These are phyloP conservation scores for Oryzias dopingdopingensis DNA, from an alignment of 2,797 vertebrate species.

Conservation along the genomic window DNA sequence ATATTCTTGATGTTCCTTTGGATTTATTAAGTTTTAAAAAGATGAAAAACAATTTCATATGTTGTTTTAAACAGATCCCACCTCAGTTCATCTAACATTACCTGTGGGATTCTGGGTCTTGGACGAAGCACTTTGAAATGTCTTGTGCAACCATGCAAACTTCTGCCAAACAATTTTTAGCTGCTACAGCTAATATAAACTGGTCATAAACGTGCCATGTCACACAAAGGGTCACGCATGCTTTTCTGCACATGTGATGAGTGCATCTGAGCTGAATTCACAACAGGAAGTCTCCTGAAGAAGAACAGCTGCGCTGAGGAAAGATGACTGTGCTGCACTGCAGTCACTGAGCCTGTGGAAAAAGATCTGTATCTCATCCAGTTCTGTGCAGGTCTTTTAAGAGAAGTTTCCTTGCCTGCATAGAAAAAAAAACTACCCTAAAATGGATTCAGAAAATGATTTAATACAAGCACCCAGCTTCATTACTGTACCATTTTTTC, in stretches of 20 bases:
- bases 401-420: slow-evolving; percentile 10
- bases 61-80: too few relatives aligned
- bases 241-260: slow-evolving; percentile 4
- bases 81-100: too few relatives aligned
- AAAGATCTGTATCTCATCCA: slow-evolving; percentile 52
- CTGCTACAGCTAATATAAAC: too few relatives aligned
- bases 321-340: slow-evolving; percentile 49
- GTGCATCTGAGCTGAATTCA: slow-evolving; percentile 13
- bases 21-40: too few relatives aligned
- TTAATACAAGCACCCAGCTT: slow-evolving; percentile 23
- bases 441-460: slow-evolving; percentile 7
- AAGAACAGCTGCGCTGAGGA: slow-evolving; percentile 38
- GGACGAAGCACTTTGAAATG: too few relatives aligned
- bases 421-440: not conserved
- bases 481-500: slow-evolving; percentile 6
- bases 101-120: too few relatives aligned
- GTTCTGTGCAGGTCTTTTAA: slow-evolving; percentile 17
- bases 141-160: too few relatives aligned
- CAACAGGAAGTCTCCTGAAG: slow-evolving; percentile 28
- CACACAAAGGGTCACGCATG: slow-evolving; percentile 7
- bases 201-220: slow-evolving; percentile 14
- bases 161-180: too few relatives aligned
- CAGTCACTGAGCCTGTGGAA: slow-evolving; percentile 42
- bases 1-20: too few relatives aligned
- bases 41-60: too few relatives aligned